Evolutionary conservation across 2,888 invertebrate genomes (phyloP), one percentile per base, ranked within the genome.

Genomic region (Ochropleura plecta): DNA sequence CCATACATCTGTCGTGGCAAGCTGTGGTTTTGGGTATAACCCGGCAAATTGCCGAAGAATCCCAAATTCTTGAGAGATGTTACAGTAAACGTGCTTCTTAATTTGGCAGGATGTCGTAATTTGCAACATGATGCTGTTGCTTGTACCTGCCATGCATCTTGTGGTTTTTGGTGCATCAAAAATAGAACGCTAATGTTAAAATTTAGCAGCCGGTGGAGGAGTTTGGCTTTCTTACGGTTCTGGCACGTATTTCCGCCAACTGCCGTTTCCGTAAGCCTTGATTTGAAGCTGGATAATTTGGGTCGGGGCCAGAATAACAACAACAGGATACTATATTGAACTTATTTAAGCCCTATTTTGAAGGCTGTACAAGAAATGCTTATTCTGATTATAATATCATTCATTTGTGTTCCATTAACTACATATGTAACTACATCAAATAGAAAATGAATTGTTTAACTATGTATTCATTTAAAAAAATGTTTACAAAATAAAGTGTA

Each of bases 101-200:
- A 93, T 83, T 93, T 74, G 76, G 88, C 72, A 70, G 90, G 85
- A 76, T 91, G 85, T 80, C 86, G 86, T 92, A 93, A 95, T 95
- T 95, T 95, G 95, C 95, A 95, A 95, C 92, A 93, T 93, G 95
- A 95, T 94, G 94, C 94, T 94, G 93, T 88, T 83, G 78, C 89
- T 90, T 88, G 92, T 96, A 96, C 96, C 96, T 96, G 96, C 94
- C 87, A 85, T 87, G 91, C 96, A 96, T 96, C 94, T 96, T 96
- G 94, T 95, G 94, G 91, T 92, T 93, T 94, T 92, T 92, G 93
- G 93, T 91, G 91, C 88, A 90, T 93, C 93, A 93, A 94, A 95
- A 94, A 95, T 95, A 95, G 94, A 92, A 93, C 84, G 79, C 82
- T 88, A 82, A 89, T 89, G 88, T 88, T 88, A 73, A 85, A 88